These are phyloP conservation scores for Beris chalybata DNA, from an alignment of 2,888 invertebrate genomes.

Conservation along the genomic window DNA sequence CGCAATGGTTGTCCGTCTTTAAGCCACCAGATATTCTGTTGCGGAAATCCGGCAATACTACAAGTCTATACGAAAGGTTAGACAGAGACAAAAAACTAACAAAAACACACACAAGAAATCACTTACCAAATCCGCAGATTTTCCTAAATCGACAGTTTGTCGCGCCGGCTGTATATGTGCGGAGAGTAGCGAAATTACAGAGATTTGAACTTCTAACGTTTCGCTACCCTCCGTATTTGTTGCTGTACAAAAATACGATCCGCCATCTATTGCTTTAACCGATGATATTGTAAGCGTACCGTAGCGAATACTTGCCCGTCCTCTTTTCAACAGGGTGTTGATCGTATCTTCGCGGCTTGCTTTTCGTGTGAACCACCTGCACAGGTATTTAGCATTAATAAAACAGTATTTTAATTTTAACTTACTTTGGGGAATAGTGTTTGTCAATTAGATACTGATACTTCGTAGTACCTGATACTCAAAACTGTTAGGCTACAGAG, in stretches of 20 bases:
- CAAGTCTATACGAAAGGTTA: conserved; percentile 64
- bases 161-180: conserved; percentile 75
- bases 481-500: too few species aligned
- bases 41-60: conserved; percentile 79
- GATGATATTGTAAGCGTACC: conserved; percentile 60
- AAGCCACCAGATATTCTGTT: conserved; percentile 73
- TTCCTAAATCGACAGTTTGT: conserved; percentile 78
- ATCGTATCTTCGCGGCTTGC: conserved; percentile 58
- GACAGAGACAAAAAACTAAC: neutral
- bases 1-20: conserved; percentile 71
- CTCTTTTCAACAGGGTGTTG: conserved; percentile 55
- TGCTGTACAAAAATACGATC: conserved; percentile 60
- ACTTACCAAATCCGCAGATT: conserved; percentile 74
- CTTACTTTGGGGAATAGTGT: too few species aligned
- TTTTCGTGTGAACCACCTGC: conserved; percentile 58
- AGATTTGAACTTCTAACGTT: conserved; percentile 59
- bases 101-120: neutral
- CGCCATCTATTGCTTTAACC: conserved; percentile 58
- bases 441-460: too few species aligned
- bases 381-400: too few species aligned
- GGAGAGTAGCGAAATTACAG: conserved; percentile 68
- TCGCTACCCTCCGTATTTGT: conserved; percentile 61
- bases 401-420: too few species aligned
- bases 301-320: conserved; percentile 58
- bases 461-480: too few species aligned